Evolutionary conservation across 2,797 vertebrate species (phyloP).

Genomic region (Alcedo atthis): DNA sequence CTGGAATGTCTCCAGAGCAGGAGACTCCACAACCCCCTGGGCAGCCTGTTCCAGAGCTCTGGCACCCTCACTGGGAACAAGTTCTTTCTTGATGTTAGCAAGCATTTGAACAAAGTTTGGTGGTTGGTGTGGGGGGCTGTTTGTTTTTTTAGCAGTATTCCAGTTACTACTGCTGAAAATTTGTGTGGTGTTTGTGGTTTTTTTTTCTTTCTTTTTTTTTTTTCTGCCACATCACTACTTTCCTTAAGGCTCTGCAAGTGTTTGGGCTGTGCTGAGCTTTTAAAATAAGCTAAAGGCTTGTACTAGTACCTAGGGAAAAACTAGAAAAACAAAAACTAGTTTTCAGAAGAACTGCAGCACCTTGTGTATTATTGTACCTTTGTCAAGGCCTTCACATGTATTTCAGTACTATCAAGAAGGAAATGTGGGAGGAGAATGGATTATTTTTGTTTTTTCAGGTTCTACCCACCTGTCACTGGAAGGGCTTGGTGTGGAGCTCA

Average conservation of each 20-base stretch:
- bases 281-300: not conserved
- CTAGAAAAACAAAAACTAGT: too few species aligned
- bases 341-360: not conserved
- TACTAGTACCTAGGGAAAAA: not conserved
- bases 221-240: not conserved
- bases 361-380: not conserved
- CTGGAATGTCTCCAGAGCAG: too few species aligned
- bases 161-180: not conserved
- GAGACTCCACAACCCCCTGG: too few species aligned
- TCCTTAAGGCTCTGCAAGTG: not conserved
- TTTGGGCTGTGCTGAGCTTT: not conserved
- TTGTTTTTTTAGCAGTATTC: not conserved
- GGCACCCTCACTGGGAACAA: too few species aligned
- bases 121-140: not conserved
- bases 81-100: not conserved
- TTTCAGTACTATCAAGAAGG: not conserved
- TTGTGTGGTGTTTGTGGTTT: rapidly evolving
- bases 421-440: not conserved
- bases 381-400: not conserved
- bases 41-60: too few species aligned
- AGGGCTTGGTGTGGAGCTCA: not conserved
- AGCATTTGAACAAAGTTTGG: not conserved
- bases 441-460: not conserved
- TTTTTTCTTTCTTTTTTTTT: not conserved
- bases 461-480: not conserved